Evolutionary conservation across 2,113 vertebrate species (phyloP).

Genomic region (Columba janthina): DNA sequence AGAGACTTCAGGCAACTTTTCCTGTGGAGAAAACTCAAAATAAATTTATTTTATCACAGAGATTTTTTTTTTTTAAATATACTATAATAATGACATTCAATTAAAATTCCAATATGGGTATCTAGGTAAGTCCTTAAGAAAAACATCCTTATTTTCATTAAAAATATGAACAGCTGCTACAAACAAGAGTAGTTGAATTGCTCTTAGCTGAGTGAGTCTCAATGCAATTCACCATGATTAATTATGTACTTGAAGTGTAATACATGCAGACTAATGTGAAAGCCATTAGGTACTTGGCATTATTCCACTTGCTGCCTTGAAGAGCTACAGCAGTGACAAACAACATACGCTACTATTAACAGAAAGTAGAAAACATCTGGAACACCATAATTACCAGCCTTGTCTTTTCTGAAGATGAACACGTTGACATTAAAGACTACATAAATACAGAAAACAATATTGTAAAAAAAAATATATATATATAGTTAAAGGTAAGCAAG

Average conservation of each 20-base stretch:
- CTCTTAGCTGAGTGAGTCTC: neutral
- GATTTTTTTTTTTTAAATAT: neutral
- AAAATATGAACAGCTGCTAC: conserved; percentile 26
- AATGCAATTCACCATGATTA: conserved; percentile 11
- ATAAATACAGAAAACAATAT: conserved; percentile 11
- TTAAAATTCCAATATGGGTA: conserved; percentile 7
- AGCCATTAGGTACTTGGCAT: conserved; percentile 35
- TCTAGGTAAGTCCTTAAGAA: neutral
- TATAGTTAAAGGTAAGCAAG: neutral
- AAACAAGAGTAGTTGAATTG: neutral
- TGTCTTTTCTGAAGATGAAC: neutral
- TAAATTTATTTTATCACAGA: neutral
- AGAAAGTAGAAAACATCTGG: conserved; percentile 28
- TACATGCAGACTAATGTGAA: conserved; percentile 29
- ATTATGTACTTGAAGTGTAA: conserved; percentile 25
- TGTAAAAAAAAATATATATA: neutral
- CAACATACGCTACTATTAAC: neutral
- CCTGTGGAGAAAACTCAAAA: neutral
- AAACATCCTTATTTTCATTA: neutral
- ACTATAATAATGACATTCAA: neutral
- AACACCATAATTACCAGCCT: conserved; percentile 16
- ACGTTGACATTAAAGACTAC: conserved; percentile 13
- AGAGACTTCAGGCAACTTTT: neutral
- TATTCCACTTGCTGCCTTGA: conserved; percentile 28
- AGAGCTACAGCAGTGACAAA: conserved; percentile 26